These are phyloP conservation scores for Diadophis punctatus DNA, from an alignment of 2,113 vertebrate genomes.

Conservation along the genomic window DNA sequence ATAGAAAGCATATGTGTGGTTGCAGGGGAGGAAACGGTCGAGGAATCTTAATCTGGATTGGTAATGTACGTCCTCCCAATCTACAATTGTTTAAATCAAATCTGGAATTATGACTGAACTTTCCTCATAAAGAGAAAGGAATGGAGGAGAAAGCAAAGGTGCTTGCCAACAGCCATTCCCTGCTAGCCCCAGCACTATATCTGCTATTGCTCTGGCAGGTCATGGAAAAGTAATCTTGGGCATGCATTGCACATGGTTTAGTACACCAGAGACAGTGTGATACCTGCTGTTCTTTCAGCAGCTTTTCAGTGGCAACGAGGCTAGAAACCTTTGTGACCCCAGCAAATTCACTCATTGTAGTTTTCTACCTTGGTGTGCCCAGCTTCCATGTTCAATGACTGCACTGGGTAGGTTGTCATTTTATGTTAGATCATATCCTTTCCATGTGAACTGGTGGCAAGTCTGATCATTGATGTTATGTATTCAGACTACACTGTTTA, in stretches of 20 bases:
- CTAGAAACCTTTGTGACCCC: not conserved
- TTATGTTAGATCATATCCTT: not conserved
- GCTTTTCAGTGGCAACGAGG: not conserved
- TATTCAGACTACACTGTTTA: no score
- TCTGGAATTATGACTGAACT: conserved; percentile 4
- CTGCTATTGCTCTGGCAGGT: no score
- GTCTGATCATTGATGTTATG: no score
- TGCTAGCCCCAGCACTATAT: not conserved
- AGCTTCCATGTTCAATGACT: not conserved
- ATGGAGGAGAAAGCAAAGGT: not conserved
- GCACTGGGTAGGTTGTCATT: not conserved
- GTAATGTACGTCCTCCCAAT: not conserved
- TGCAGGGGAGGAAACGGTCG: not conserved
- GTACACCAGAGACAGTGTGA: not conserved
- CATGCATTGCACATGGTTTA: not conserved
- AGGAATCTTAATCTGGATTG: not conserved
- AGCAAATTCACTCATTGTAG: not conserved
- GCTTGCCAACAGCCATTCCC: not conserved
- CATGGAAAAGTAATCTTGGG: not conserved
- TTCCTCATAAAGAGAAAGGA: not conserved
- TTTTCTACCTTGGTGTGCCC: not conserved
- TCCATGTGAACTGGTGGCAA: not conserved
- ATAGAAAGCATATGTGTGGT: not conserved
- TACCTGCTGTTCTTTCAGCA: not conserved
- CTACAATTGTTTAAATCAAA: not conserved